Evolutionary conservation across 2,797 vertebrate genomes (phyloP).

Genomic region (Mus caroli): DNA sequence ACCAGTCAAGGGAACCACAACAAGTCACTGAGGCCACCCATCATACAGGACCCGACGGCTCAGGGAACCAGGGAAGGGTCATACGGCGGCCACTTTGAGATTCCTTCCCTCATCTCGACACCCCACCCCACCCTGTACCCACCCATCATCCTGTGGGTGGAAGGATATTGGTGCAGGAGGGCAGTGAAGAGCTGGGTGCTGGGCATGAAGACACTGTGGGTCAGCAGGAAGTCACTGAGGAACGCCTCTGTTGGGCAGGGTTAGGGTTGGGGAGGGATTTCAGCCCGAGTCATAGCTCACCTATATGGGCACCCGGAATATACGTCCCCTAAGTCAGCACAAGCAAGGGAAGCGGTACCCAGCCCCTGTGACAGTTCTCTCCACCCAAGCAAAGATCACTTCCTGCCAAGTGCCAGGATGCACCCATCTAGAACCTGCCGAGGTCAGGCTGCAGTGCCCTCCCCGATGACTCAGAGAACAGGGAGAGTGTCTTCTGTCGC

Average conservation of each 20-base stretch:
- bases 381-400: neutral
- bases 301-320: fast-evolving
- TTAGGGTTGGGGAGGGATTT: neutral
- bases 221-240: conserved; percentile 95
- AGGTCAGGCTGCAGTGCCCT: neutral
- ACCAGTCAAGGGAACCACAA: conserved; percentile 89
- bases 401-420: neutral
- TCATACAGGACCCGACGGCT: neutral
- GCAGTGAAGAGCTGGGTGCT: conserved; percentile 93
- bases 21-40: fast-evolving
- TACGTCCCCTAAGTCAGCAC: neutral
- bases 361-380: fast-evolving
- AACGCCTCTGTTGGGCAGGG: conserved; percentile 91
- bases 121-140: neutral
- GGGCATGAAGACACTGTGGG: conserved; percentile 96
- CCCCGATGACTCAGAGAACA: neutral
- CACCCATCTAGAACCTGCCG: neutral
- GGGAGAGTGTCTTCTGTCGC: neutral
- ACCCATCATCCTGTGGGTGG: neutral
- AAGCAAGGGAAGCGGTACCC: fast-evolving
- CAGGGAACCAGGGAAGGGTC: neutral
- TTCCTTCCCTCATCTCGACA: neutral
- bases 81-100: neutral
- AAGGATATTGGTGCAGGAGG: conserved; percentile 97
- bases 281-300: conserved; percentile 18